Evolutionary conservation across 2,113 vertebrate species (phyloP), one percentile per base, ranked within the genome.

Genomic region (Rhinichthys klamathensis): DNA sequence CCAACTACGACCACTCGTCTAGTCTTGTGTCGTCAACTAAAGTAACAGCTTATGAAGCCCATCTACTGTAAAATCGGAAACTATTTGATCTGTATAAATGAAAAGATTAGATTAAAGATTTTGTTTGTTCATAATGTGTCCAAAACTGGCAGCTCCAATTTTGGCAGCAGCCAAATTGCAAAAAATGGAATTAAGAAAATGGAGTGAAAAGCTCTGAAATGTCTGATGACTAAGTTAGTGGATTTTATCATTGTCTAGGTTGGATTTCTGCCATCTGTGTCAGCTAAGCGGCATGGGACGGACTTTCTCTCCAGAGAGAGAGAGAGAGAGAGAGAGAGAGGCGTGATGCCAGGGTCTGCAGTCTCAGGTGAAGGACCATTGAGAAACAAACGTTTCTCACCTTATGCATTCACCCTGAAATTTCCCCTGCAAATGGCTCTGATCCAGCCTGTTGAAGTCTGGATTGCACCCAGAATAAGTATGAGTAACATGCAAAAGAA

Each of bases 261-360:
- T 86, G 87, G 80, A 38, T 56, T 13, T 60, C 32, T 32, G 80
- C 72, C 80, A 79, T 85, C 65, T 54, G 60, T 67, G 69, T 82
- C 81, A 70, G 73, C 76, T 35, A 32, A 82, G 79, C 21, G 49
- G 13, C 35, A 75, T 49, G 12, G 38, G 38, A 15, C 4, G 46
- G 65, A 38, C 70, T 61, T 12, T 61, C n/a, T 61, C 21, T 61
- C 58, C 12, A 79, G 15, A 54, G 41, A 41, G 51, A n/a, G 46
- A 84, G 30, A 56, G n/a, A n/a, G n/a, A n/a, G n/a, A n/a, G n/a
- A n/a, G 23, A 18, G 49, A 85, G 65, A 58, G 35, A 38, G 75
- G 46, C 51, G 4, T 10, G 44, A 60, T 69, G 51, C 58, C 69
- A 73, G 54, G 21, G n/a, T 13, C 35, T 67, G 73, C 73, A 38